Base-by-base conservation (phyloP, 1,140 invertebrate genomes). In the Pararge aegeria region DNA sequence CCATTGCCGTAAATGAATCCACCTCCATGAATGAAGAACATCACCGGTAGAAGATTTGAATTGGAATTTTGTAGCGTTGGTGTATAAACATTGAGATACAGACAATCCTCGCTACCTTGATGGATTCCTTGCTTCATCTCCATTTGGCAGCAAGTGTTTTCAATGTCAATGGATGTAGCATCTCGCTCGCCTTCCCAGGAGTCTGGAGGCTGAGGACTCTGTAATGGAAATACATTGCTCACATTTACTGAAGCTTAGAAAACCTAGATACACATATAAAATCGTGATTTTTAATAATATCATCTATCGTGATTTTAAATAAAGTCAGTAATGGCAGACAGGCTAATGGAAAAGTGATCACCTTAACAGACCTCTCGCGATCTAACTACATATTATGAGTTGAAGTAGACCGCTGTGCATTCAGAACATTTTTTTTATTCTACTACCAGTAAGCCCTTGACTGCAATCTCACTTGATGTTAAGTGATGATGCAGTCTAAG, bases 1-100 rank as follows among this genome's bases (percentile, higher is more conserved):
- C 90, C 90, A 27, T 89, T 90, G 15, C 93, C 93, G 53, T 80
- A 78, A 15, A 91, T 73, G 57, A 95, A 94, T 7, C 90, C 91
- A 10, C 95, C 95, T 0, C 94, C 95, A 74, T 96, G 93, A 24
- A 96, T 90, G 85, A 91, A 95, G 0, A 95, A 89, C 92, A 96
- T 93, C 0, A 95, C 94, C 0, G 94, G 92, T 68, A 92, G 89
- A 20, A 61, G 29, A 13, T 71, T 55, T 6, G 55, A 13, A 51
- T 57, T 24, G 27, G 40, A 18, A 12, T 52, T 48, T 18, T 63
- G 57, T 29, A 72, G 18, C 18, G 66, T 72, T 5, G 77, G 75
- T 1, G 70, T 75, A 44, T 61, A 80, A 2, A 83, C 66, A 53
- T 80, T 81, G 2, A 83, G 66, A 29, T 79, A 79, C 0, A 83